These are phyloP conservation scores for Schizopygopsis malacanthus DNA, from an alignment of 2,797 vertebrate species.

Conservation along the genomic window DNA sequence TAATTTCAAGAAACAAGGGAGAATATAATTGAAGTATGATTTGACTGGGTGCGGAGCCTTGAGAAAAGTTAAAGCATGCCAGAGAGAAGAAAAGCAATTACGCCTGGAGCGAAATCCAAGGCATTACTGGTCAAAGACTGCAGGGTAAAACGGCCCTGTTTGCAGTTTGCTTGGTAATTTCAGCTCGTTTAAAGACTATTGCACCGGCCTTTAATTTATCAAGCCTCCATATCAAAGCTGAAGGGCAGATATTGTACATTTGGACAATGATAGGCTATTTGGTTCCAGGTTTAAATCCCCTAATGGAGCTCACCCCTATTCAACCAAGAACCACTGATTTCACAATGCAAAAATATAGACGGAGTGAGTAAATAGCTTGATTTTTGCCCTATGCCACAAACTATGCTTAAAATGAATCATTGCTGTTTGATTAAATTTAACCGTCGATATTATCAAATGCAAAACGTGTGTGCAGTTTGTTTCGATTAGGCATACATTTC, in stretches of 20 bases:
- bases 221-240: constrained; percentile 60
- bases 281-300: constrained; percentile 41
- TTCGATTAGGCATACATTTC: constrained; percentile 28
- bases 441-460: constrained; percentile 33
- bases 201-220: constrained; percentile 55
- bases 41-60: constrained; percentile 61
- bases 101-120: constrained; percentile 45
- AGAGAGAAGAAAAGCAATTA: constrained; percentile 61
- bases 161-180: constrained; percentile 62
- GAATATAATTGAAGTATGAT: constrained; percentile 68
- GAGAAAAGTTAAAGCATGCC: constrained; percentile 60
- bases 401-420: constrained; percentile 13
- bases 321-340: constrained; percentile 21
- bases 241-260: constrained; percentile 41
- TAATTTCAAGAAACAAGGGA: constrained; percentile 65
- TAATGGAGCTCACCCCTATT: constrained; percentile 38
- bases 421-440: constrained; percentile 41
- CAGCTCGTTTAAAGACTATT: constrained; percentile 54
- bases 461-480: constrained; percentile 41
- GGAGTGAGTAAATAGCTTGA: neutral
- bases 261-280: constrained; percentile 39
- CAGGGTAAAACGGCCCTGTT: constrained; percentile 52
- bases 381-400: constrained; percentile 13
- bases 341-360: constrained; percentile 19
- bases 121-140: constrained; percentile 51